Evolutionary conservation across 1,140 invertebrate species (phyloP).

Genomic region (Mamestra configurata): DNA sequence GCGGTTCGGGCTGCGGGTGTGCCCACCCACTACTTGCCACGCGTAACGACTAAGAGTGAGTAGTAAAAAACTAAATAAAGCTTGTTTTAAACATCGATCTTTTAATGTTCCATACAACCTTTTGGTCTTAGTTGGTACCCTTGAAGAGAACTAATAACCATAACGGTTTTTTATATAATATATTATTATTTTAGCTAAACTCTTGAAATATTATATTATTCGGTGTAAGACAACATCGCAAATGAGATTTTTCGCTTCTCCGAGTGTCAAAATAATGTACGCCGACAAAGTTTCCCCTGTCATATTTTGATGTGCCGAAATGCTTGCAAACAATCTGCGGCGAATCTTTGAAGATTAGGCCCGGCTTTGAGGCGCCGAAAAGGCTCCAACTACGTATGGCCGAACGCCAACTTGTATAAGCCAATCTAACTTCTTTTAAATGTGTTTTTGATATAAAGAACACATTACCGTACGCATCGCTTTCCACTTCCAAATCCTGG

Average conservation of each 20-base stretch:
- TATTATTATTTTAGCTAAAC: neutral
- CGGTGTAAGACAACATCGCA: no score
- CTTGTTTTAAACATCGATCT: constrained; percentile 81
- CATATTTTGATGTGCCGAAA: constrained; percentile 82
- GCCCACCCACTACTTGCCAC: constrained; percentile 71
- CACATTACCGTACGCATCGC: constrained; percentile 83
- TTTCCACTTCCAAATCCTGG: constrained; percentile 75
- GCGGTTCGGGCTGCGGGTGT: constrained; percentile 67
- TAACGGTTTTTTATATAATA: no score
- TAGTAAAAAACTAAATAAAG: constrained; percentile 82
- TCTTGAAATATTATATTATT: no score
- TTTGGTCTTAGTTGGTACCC: no score
- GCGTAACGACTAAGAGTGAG: constrained; percentile 72
- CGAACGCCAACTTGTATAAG: constrained; percentile 84
- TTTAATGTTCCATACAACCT: constrained; percentile 50
- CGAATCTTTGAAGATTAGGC: constrained; percentile 84
- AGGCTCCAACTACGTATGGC: constrained; percentile 84
- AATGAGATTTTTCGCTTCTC: constrained; percentile 44
- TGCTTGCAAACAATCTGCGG: constrained; percentile 84
- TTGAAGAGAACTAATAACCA: no score
- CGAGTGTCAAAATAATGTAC: constrained; percentile 73
- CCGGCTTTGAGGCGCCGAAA: constrained; percentile 80
- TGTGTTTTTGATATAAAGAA: constrained; percentile 88
- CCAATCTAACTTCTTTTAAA: constrained; percentile 88
- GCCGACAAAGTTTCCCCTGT: constrained; percentile 73